Conservation (phyloP, 2,113 vertebrate species). For the Pontoporia blainvillei region DNA sequence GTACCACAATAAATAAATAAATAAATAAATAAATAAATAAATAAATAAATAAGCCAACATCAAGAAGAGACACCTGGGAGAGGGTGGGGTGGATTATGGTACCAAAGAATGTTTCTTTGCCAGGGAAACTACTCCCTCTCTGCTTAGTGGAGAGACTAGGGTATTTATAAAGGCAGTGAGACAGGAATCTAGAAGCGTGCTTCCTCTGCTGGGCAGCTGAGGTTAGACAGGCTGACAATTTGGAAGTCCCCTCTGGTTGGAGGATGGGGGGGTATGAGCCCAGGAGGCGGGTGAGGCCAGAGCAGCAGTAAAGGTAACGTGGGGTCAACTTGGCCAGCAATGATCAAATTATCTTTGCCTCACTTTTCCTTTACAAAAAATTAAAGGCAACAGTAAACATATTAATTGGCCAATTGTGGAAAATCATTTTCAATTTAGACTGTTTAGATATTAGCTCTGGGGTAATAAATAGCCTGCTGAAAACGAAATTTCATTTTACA, state of each 20-base stretch:
- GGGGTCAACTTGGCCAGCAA: not conserved
- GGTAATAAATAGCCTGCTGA: constrained; percentile 52
- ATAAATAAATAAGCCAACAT: not conserved
- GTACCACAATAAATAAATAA: not conserved
- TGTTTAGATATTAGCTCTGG: constrained; percentile 60
- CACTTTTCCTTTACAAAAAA: constrained; percentile 9
- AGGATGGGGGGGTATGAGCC: fast-evolving
- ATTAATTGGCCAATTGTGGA: constrained; percentile 71
- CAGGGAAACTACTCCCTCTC: not conserved
- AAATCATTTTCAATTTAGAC: constrained; percentile 72
- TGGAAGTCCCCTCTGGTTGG: fast-evolving
- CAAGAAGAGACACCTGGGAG: not conserved
- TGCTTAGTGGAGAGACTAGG: not conserved
- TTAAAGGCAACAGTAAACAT: constrained; percentile 64
- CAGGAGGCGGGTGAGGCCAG: not conserved
- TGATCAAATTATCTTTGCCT: not conserved
- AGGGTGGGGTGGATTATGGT: not conserved
- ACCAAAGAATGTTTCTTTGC: not conserved
- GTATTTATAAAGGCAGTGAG: not conserved
- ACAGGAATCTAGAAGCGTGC: too few species aligned
- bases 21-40: not conserved
- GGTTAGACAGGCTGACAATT: not conserved
- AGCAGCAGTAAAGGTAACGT: not conserved
- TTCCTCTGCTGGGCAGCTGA: constrained; percentile 15
- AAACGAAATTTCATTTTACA: constrained; percentile 65